Conservation (phyloP, 2,797 vertebrate species). For the Gastrophryne carolinensis region DNA sequence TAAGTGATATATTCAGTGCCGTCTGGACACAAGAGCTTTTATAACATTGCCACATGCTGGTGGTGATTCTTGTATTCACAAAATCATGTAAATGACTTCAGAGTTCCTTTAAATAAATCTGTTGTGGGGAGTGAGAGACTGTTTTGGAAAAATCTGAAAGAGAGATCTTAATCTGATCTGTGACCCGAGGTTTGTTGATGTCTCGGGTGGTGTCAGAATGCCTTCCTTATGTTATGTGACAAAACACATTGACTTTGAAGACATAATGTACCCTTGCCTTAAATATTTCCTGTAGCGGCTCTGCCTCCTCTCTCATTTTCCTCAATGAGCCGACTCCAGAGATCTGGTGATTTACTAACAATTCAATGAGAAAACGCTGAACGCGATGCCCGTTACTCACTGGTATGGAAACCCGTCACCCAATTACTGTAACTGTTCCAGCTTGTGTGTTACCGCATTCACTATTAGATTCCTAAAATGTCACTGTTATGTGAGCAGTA, state of each 20-base stretch:
- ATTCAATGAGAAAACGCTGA: neutral
- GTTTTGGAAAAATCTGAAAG: conserved; percentile 2
- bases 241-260: neutral
- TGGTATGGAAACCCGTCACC: neutral
- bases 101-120: too few relatives aligned
- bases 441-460: too few relatives aligned
- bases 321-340: neutral
- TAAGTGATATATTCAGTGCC: too few relatives aligned
- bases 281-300: neutral
- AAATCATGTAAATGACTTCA: too few relatives aligned
- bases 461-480: too few relatives aligned
- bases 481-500: too few relatives aligned
- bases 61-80: too few relatives aligned
- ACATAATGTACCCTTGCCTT: neutral
- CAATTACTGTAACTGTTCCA: neutral
- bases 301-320: neutral
- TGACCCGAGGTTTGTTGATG: neutral
- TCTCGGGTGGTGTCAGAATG: neutral
- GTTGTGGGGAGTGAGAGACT: too few relatives aligned
- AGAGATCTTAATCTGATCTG: neutral
- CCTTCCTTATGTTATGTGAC: neutral
- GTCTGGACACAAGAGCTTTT: too few relatives aligned
- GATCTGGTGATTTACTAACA: neutral
- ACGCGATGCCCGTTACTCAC: neutral
- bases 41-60: too few relatives aligned